These are phyloP conservation scores for Ianthella basta DNA, from an alignment of 37 sponge, comb jelly and placozoan species.

Conservation along the genomic window DNA sequence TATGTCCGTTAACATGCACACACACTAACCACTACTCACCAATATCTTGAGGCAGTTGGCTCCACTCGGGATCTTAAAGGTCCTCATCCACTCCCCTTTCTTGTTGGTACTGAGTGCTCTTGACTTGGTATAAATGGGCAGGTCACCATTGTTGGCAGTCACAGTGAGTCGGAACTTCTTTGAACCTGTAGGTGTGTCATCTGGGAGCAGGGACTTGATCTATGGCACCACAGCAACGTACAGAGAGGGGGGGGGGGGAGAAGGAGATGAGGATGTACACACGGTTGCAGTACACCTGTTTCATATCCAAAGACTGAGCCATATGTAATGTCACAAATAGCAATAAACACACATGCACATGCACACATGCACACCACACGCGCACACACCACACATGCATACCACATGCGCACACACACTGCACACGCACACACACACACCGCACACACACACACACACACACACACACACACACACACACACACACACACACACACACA, in stretches of 20 bases:
- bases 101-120: not conserved
- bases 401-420: not conserved
- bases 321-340: not conserved
- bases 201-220: slow-evolving; percentile 35
- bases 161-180: slow-evolving; percentile 2
- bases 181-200: slow-evolving; percentile 31
- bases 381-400: not conserved
- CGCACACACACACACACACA: slow-evolving; percentile 4
- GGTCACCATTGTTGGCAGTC: slow-evolving; percentile 42
- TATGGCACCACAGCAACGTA: not conserved
- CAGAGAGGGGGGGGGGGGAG: too few relatives aligned
- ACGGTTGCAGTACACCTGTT: too few relatives aligned
- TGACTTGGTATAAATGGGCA: not conserved
- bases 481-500: not conserved
- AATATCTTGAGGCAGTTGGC: slow-evolving; percentile 52
- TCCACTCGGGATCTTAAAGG: slow-evolving; percentile 27
- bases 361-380: not conserved
- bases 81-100: not conserved
- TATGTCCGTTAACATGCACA: too few relatives aligned
- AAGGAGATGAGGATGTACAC: too few relatives aligned
- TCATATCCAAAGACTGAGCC: too few relatives aligned
- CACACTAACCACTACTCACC: slow-evolving; percentile 10
- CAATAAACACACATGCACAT: not conserved
- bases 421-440: not conserved
- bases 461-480: slow-evolving; percentile 15